These are phyloP conservation scores for Anisognathus igniventris DNA, from an alignment of 2,797 vertebrate genomes.

Conservation along the genomic window DNA sequence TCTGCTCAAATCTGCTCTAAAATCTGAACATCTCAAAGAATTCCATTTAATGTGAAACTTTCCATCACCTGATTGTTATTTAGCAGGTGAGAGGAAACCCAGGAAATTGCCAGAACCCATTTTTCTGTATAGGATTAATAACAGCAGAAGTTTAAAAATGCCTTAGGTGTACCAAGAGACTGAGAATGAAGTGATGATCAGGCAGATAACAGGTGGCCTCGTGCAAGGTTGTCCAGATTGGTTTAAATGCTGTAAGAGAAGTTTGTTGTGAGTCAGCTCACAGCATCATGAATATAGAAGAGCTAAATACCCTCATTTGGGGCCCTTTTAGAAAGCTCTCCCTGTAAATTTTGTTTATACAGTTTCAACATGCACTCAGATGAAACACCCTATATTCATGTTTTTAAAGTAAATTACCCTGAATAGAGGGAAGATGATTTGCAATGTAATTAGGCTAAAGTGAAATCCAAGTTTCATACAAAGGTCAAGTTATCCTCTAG, in stretches of 20 bases:
- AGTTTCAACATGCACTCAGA: slow-evolving; percentile 39
- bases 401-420: slow-evolving; percentile 58
- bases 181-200: slow-evolving; percentile 43
- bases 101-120: slow-evolving; percentile 43
- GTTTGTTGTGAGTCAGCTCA: slow-evolving; percentile 25
- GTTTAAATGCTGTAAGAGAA: neutral
- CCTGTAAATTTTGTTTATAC: slow-evolving; percentile 64
- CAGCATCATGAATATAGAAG: slow-evolving; percentile 43
- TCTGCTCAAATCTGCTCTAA: slow-evolving; percentile 2
- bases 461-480: slow-evolving; percentile 38
- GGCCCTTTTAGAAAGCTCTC: slow-evolving; percentile 24
- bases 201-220: neutral
- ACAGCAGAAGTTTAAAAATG: slow-evolving; percentile 11
- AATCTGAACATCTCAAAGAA: slow-evolving; percentile 13
- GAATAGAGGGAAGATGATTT: slow-evolving; percentile 43
- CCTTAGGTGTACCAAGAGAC: slow-evolving; percentile 24
- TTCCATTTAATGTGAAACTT: neutral
- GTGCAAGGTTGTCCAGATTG: slow-evolving; percentile 28
- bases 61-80: slow-evolving; percentile 2
- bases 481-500: slow-evolving; percentile 52
- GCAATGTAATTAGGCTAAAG: slow-evolving; percentile 40
- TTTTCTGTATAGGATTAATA: slow-evolving; percentile 56
- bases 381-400: slow-evolving; percentile 55
- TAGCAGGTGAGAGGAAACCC: slow-evolving; percentile 41
- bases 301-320: neutral